Percentiles rank a stretch among this genome's conserved stretches.
Conservation (phyloP, 2,113 vertebrate species). For the Melanostigma gelatinosum region DNA sequence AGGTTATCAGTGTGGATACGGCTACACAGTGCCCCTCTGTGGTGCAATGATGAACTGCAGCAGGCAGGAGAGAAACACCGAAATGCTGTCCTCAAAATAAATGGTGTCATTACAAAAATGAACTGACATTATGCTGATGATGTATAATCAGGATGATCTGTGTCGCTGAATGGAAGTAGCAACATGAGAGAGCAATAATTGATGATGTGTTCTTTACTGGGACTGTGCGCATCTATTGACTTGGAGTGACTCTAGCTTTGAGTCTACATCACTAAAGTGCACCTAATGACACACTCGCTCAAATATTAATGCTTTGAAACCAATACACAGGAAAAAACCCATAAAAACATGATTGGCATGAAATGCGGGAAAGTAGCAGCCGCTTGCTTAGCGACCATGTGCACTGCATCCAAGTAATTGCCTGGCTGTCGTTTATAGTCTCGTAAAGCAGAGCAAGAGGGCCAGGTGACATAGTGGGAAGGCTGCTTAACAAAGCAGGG, state of each 20-base stretch:
- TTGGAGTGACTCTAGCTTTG: constrained; percentile 5
- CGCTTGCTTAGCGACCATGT: constrained; percentile 40
- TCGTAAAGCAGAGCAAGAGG: constrained; percentile 16
- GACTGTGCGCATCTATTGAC: background rate
- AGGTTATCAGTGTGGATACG: constrained; percentile 2
- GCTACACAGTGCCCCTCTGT: constrained; percentile 73
- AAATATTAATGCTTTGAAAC: constrained; percentile 38
- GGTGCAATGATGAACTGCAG: constrained; percentile 42
- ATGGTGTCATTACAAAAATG: constrained; percentile 7
- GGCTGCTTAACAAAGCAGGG: background rate
- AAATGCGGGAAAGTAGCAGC: constrained; percentile 31
- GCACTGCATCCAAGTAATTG: constrained; percentile 18
- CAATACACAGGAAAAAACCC: background rate
- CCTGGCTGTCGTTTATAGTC: constrained; percentile 27
- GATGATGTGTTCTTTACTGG: constrained; percentile 3
- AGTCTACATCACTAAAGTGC: constrained; percentile 35
- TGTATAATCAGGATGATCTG: constrained; percentile 1
- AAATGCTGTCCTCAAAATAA: background rate
- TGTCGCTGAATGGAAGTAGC: constrained; percentile 12
- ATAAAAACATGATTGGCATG: constrained; percentile 10
- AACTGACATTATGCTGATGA: constrained; percentile 2
- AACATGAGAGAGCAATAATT: constrained; percentile 3
- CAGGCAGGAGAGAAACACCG: background rate
- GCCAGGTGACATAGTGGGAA: constrained; percentile 9
- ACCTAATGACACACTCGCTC: constrained; percentile 31